Evolutionary conservation across 2,797 vertebrate species (phyloP).

Genomic region (Pogoniulus pusillus): DNA sequence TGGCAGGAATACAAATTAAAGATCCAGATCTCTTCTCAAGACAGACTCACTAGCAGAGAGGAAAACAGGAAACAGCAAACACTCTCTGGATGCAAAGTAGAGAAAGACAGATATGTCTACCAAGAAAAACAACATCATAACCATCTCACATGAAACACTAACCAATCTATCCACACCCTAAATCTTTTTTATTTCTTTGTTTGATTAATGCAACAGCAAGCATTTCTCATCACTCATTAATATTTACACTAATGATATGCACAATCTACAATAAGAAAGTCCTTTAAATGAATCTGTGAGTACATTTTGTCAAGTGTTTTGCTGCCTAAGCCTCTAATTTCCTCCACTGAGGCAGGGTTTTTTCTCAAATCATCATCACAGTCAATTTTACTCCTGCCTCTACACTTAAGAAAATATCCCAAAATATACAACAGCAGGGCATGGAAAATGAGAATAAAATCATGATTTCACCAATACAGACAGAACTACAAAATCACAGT

Average conservation of each 20-base stretch:
- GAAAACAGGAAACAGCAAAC: neutral
- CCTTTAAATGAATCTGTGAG: neutral
- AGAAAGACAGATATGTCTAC: neutral
- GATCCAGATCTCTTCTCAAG: neutral
- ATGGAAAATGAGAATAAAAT: neutral
- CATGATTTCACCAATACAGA: neutral
- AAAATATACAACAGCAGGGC: neutral
- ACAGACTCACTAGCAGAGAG: neutral
- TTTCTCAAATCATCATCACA: neutral
- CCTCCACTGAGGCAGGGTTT: neutral
- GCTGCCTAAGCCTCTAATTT: neutral
- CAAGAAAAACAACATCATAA: neutral
- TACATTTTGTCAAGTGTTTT: neutral
- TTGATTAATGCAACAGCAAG: neutral
- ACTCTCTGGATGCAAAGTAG: neutral
- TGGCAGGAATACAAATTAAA: neutral
- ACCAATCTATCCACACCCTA: neutral
- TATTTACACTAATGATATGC: neutral
- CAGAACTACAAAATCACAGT: neutral
- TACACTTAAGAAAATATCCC: neutral
- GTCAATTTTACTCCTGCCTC: neutral
- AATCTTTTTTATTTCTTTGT: neutral
- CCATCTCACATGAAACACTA: neutral
- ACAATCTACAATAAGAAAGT: neutral
- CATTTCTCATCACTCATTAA: neutral